A percentile compares a stretch with the other conserved stretches of the same genome.
phyloP scores from a whole-genome alignment of 2,888 invertebrate species.

The Serripes groenlandicus region DNA sequence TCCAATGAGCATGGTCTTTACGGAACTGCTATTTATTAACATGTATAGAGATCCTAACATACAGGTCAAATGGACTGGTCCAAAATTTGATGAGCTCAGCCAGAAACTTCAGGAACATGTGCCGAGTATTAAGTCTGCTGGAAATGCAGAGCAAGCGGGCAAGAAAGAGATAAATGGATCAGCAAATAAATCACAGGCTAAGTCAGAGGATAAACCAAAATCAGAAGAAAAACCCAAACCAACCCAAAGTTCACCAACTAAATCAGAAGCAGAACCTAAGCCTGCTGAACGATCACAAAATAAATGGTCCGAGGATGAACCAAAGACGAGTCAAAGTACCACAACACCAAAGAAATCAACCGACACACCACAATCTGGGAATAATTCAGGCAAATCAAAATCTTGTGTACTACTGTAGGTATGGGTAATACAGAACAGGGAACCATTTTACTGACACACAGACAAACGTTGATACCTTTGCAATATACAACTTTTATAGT shows the following conservation, averaged over 20 bases:
- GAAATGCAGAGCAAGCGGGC: background rate
- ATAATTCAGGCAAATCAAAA: slow-evolving; percentile 1
- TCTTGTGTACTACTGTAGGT: slow-evolving; percentile 24
- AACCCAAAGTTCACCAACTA: background rate
- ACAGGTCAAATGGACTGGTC: slow-evolving; percentile 74
- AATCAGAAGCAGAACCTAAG: background rate
- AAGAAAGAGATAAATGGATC: background rate
- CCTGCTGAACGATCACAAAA: background rate
- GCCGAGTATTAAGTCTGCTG: slow-evolving; percentile 11
- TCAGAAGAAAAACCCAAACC: background rate
- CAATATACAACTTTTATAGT: too few species aligned
- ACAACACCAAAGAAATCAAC: background rate
- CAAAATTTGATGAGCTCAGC: slow-evolving; percentile 73
- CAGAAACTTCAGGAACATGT: slow-evolving; percentile 62
- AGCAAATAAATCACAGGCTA: background rate
- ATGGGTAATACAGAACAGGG: too few species aligned
- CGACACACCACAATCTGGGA: background rate
- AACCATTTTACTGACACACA: too few species aligned
- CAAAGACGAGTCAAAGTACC: background rate
- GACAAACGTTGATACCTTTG: too few species aligned
- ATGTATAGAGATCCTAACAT: slow-evolving; percentile 70
- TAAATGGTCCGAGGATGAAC: background rate
- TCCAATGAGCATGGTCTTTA: slow-evolving; percentile 84
- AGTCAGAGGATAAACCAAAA: background rate
- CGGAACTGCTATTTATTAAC: slow-evolving; percentile 82